Conservation (phyloP, 1,140 invertebrate species). For the Dendroctonus valens region DNA sequence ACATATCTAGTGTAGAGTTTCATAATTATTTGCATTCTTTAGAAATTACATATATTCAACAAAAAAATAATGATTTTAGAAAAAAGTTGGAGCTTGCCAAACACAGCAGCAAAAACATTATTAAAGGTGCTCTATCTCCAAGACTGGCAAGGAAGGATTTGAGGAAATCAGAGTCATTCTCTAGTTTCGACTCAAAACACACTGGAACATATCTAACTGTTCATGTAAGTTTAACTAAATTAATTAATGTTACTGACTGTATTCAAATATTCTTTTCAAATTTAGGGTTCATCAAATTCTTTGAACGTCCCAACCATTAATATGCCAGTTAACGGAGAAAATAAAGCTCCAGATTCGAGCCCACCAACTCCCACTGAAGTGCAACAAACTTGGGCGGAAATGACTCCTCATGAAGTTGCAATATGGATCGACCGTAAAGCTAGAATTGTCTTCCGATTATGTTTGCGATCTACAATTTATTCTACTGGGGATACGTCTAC, state of each 20-base stretch:
- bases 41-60: no score
- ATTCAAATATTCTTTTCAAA: conserved; percentile 31
- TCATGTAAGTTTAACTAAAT: no score
- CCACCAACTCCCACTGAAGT: conserved; percentile 20
- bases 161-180: conserved; percentile 58
- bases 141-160: conserved; percentile 68
- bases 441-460: conserved; percentile 69
- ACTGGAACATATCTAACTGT: conserved; percentile 68
- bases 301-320: conserved; percentile 61
- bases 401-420: conserved; percentile 82
- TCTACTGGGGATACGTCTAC: conserved; percentile 81
- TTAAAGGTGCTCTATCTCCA: conserved; percentile 79
- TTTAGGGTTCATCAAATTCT: conserved; percentile 64
- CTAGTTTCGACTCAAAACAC: conserved; percentile 60
- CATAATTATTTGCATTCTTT: no score
- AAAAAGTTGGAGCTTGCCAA: conserved; percentile 80
- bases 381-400: conserved; percentile 66
- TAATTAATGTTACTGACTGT: background rate
- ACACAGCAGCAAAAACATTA: conserved; percentile 77
- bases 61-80: conserved; percentile 51
- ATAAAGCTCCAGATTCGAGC: background rate
- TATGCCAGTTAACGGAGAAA: conserved; percentile 50
- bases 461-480: conserved; percentile 78
- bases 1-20: no score
- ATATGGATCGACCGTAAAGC: conserved; percentile 83